Evolutionary conservation across 2,797 vertebrate species (phyloP).

Genomic region (Columba guinea): DNA sequence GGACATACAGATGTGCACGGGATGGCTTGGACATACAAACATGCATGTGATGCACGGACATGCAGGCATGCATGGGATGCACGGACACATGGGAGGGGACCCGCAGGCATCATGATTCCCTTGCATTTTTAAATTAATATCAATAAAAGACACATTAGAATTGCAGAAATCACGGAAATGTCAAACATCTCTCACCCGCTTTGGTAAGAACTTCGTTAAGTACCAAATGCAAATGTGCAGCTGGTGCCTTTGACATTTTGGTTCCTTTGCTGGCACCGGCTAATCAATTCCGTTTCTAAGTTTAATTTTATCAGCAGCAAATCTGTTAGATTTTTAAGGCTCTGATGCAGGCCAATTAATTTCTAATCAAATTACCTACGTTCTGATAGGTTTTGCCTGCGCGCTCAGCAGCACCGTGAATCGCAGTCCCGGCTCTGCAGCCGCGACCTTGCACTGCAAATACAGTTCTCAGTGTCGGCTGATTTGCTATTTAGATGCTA

Average conservation of each 20-base stretch:
- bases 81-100: no score
- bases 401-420: rapidly evolving
- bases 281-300: constrained; percentile 67
- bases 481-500: neutral
- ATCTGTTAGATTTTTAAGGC: constrained; percentile 55
- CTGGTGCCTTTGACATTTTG: constrained; percentile 68
- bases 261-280: constrained; percentile 53
- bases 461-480: neutral
- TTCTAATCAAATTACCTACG: constrained; percentile 55
- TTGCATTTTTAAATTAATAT: constrained; percentile 27
- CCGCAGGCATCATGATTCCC: neutral
- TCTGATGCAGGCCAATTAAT: constrained; percentile 48
- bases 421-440: neutral
- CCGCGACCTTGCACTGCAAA: neutral
- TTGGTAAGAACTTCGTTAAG: constrained; percentile 63
- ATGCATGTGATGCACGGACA: no score
- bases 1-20: rapidly evolving
- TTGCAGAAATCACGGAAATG: constrained; percentile 66
- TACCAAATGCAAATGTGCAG: constrained; percentile 70
- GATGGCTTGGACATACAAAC: no score
- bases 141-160: constrained; percentile 54
- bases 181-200: constrained; percentile 59
- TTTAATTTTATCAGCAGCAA: constrained; percentile 66
- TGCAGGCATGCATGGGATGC: no score
- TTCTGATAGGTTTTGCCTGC: neutral